These are phyloP conservation scores for Erpobdella octoculata DNA, from an alignment of 2,888 invertebrate genomes.

Conservation along the genomic window DNA sequence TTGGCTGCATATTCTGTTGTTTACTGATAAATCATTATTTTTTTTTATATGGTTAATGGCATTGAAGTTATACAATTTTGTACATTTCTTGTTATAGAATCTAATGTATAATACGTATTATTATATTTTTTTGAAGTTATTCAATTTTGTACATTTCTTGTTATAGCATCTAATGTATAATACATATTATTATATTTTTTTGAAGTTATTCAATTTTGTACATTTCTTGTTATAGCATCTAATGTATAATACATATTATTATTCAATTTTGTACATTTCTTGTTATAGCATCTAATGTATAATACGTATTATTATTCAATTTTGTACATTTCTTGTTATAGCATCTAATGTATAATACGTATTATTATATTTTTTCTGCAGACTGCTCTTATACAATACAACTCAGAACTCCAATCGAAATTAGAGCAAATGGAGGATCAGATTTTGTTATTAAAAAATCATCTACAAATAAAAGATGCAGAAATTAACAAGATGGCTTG, in stretches of 20 bases:
- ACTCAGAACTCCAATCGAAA: slow-evolving; percentile 34
- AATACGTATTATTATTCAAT: neutral
- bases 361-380: neutral
- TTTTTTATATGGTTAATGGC: neutral
- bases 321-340: neutral
- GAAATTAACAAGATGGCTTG: neutral
- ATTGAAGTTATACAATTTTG: too few relatives aligned
- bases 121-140: neutral
- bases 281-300: neutral
- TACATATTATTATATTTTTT: neutral
- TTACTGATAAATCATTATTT: neutral
- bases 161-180: neutral
- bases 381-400: neutral
- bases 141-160: neutral
- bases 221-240: neutral
- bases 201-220: neutral
- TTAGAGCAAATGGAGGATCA: slow-evolving; percentile 41
- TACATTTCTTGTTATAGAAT: too few relatives aligned
- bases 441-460: neutral
- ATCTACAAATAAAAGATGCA: neutral
- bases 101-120: neutral
- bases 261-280: too few relatives aligned
- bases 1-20: neutral
- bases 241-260: too few relatives aligned
- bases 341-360: too few relatives aligned